Evolutionary conservation across 2,888 invertebrate species (phyloP), one percentile per base, ranked within the genome.

Genomic region (Gasteruption jaculator): DNA sequence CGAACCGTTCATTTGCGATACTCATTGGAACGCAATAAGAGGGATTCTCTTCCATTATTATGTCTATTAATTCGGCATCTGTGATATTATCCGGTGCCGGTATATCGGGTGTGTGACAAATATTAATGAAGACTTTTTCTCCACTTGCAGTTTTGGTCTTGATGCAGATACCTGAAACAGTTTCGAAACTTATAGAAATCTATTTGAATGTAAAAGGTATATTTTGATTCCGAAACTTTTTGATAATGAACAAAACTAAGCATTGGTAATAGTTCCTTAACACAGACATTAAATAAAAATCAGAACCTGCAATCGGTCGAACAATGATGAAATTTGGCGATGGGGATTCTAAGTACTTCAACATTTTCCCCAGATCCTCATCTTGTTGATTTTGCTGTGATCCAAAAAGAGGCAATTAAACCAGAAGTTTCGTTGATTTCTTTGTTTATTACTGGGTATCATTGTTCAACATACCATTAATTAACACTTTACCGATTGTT

Each of bases 21-120:
- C 92, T 92, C 88, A 94, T 88, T 0, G 93, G 93, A 30, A 94
- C 82, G 47, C 85, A 75, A 68, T 82, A 93, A 3, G 82, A 78
- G 0, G 85, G 81, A 40, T 81, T 78, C 56, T 88, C 85, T 39
- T 81, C 80, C 63, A 83, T 81, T 8, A 61, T 19, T 4, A 58
- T 34, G 21, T 53, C 14, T 1, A 52, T 5, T 19, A 68, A 50
- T 38, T 58, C 33, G 10, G 29, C 20, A 7, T 78, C 77, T 2
- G 78, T 76, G 26, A 89, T 79, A 56, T 89, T 83, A 55, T 79
- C 75, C 2, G 85, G 88, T 41, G 80, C 71, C 7, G 87, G 87
- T 52, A 89, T 82, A 29, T 84, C 84, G 49, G 82, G 81, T 1
- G 88, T 85, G 45, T 83, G 79, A 62, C 93, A 93, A 41, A 93